Conservation (phyloP, 2,888 invertebrate genomes). For the Rotaria sp. region DNA sequence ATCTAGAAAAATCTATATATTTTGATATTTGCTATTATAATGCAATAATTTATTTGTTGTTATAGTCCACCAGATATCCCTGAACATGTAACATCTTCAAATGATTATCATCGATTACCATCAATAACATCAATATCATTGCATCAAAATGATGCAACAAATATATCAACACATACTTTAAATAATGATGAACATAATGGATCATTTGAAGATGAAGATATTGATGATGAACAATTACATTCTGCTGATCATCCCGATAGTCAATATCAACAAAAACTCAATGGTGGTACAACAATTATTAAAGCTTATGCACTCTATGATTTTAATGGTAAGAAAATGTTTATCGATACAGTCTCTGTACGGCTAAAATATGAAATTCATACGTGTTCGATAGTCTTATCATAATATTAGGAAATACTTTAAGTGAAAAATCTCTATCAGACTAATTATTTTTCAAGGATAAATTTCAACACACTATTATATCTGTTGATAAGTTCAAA, state of each 20-base stretch:
- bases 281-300: background rate
- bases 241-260: background rate
- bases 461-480: too few species aligned
- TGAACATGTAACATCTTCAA: background rate
- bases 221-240: background rate
- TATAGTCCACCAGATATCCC: conserved; percentile 16
- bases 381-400: too few species aligned
- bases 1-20: too few species aligned
- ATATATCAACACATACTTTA: background rate
- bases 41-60: background rate
- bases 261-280: background rate
- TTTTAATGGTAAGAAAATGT: background rate
- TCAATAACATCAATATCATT: background rate
- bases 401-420: too few species aligned
- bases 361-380: too few species aligned
- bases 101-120: conserved; percentile 20
- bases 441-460: too few species aligned
- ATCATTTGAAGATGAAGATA: conserved; percentile 5
- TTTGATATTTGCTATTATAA: too few species aligned
- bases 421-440: too few species aligned
- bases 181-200: background rate
- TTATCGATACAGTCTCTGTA: too few species aligned
- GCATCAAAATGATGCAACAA: background rate
- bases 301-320: conserved; percentile 14
- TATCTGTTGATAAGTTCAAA: too few species aligned